phyloP scores from a whole-genome alignment of 2,113 vertebrate species.

The Takifugu bimaculatus region DNA sequence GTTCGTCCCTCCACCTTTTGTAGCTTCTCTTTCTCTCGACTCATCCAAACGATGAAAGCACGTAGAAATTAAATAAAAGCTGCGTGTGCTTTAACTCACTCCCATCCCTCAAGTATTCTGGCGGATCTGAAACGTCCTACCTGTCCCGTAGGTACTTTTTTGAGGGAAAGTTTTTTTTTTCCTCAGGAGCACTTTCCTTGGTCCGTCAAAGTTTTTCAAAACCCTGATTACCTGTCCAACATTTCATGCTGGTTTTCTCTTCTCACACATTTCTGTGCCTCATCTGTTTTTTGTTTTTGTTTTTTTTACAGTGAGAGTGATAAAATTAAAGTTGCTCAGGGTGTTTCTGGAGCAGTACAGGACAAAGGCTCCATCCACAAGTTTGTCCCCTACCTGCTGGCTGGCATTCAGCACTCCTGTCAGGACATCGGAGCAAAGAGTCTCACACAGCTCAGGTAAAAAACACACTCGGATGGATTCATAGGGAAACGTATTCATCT shows the following conservation, averaged over 20 bases:
- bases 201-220: background rate
- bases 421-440: slow-evolving; percentile 97
- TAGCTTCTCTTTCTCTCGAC: no score
- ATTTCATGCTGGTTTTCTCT: background rate
- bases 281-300: slow-evolving; percentile 28
- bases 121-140: no score
- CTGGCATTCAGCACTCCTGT: slow-evolving; percentile 94
- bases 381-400: slow-evolving; percentile 94
- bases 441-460: slow-evolving; percentile 90
- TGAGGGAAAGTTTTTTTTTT: no score
- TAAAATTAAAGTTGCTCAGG: slow-evolving; percentile 98
- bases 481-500: background rate
- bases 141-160: no score
- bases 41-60: no score
- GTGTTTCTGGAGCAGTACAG: slow-evolving; percentile 93
- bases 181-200: background rate
- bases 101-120: no score
- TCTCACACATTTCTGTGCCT: background rate
- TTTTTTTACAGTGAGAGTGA: slow-evolving; percentile 83
- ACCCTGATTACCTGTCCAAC: background rate
- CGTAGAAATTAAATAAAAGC: no score
- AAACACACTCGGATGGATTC: background rate
- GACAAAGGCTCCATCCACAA: slow-evolving; percentile 99
- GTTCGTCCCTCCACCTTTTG: no score
- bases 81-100: no score